Percentiles rank a stretch among this genome's conserved stretches.
Conservation (phyloP, 2,797 vertebrate species). For the Anas bernieri region DNA sequence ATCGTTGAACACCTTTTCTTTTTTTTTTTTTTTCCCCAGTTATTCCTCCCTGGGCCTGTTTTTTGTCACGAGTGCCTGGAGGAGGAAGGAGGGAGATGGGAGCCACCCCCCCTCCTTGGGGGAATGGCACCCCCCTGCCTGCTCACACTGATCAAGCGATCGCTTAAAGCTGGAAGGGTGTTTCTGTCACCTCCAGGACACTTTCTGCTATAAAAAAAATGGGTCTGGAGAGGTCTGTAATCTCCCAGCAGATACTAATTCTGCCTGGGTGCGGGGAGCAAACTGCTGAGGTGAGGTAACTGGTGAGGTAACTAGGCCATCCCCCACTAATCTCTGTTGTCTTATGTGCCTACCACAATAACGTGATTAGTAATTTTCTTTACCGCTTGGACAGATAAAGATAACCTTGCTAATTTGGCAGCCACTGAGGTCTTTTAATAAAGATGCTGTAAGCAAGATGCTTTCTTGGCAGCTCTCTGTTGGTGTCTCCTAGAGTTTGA, state of each 20-base stretch:
- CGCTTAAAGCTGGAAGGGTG: not conserved
- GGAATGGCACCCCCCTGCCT: not conserved
- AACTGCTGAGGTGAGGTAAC: not conserved
- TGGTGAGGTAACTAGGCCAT: not conserved
- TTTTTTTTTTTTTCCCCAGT: not conserved
- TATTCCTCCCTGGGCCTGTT: not conserved
- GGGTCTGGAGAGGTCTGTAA: not conserved
- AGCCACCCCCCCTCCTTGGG: not conserved
- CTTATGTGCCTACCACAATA: not conserved
- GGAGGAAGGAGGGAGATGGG: not conserved
- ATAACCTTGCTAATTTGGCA: slow-evolving; percentile 51
- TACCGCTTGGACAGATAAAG: not conserved
- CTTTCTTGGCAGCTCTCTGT: not conserved
- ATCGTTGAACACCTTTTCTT: fast-evolving
- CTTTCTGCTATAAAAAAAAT: not conserved
- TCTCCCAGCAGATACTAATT: not conserved
- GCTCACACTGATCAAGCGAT: fast-evolving
- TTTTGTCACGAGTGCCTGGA: not conserved
- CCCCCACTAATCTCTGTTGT: not conserved
- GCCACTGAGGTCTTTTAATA: slow-evolving; percentile 10
- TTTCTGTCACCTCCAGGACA: not conserved
- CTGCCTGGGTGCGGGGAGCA: not conserved
- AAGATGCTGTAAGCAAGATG: not conserved
- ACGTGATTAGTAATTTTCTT: slow-evolving; percentile 49
- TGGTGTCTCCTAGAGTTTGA: not conserved